Conservation (phyloP, 2,113 vertebrate genomes). For the Myiopsitta monachus region DNA sequence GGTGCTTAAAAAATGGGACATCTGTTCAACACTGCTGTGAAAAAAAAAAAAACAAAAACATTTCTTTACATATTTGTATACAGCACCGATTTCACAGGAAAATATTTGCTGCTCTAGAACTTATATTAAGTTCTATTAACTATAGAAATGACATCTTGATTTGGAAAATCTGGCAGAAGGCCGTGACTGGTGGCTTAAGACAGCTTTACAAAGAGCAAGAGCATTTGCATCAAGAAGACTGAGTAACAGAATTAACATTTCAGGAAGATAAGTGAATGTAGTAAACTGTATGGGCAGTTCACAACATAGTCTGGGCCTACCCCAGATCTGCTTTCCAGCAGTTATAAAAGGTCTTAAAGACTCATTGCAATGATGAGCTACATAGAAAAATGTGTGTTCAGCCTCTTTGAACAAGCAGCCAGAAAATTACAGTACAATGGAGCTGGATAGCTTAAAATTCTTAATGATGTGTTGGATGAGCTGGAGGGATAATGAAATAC, state of each 20-base stretch:
- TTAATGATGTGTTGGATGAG: not conserved
- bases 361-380: not conserved
- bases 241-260: not conserved
- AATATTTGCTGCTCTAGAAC: not conserved
- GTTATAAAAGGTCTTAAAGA: not conserved
- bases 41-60: not conserved
- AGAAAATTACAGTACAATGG: not conserved
- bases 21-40: not conserved
- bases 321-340: not conserved
- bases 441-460: not conserved
- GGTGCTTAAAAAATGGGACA: not conserved
- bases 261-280: not conserved
- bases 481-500: not conserved
- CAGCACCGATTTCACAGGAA: not conserved
- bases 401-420: not conserved
- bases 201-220: not conserved
- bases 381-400: not conserved
- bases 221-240: not conserved
- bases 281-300: not conserved
- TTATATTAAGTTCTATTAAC: not conserved
- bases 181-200: not conserved
- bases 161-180: not conserved
- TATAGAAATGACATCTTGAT: not conserved
- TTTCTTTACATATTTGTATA: not conserved
- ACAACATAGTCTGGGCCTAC: not conserved